These are phyloP conservation scores for Bombus ignitus DNA, from an alignment of 1,140 invertebrate species.

Conservation along the genomic window DNA sequence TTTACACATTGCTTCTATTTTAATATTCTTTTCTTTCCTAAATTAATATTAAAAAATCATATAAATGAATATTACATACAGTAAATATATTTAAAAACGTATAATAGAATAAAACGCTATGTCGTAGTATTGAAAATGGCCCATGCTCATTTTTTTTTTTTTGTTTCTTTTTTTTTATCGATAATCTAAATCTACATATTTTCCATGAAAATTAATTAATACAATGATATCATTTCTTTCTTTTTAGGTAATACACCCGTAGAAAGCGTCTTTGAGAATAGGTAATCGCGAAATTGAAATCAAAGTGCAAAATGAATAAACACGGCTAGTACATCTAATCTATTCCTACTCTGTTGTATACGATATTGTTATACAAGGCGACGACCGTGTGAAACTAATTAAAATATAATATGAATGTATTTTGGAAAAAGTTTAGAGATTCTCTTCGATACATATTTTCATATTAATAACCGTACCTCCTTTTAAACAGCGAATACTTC, in stretches of 20 bases:
- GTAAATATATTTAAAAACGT: not conserved
- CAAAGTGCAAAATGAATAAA: not conserved
- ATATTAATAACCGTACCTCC: constrained; percentile 25
- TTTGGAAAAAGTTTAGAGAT: constrained; percentile 41
- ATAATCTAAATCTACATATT: not conserved
- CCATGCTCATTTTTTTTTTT: no score
- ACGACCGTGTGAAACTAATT: constrained; percentile 16
- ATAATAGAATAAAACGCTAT: not conserved
- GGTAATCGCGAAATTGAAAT: not conserved
- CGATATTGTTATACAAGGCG: constrained; percentile 1
- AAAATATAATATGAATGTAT: constrained; percentile 42
- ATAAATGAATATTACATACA: not conserved
- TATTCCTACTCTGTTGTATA: not conserved
- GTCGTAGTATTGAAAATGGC: no score
- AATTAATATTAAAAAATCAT: not conserved
- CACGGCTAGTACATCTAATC: not conserved
- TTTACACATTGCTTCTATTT: not conserved
- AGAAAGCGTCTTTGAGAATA: not conserved
- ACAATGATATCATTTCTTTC: not conserved
- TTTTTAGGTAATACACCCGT: constrained; percentile 11
- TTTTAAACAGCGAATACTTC: constrained; percentile 5
- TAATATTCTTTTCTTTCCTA: not conserved
- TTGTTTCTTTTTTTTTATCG: not conserved
- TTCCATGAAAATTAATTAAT: not conserved
- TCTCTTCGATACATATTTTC: constrained; percentile 54